Evolutionary conservation across 2,888 invertebrate species (phyloP), one percentile per base, ranked within the genome.

Genomic region (Caenorhabditis uteleia): DNA sequence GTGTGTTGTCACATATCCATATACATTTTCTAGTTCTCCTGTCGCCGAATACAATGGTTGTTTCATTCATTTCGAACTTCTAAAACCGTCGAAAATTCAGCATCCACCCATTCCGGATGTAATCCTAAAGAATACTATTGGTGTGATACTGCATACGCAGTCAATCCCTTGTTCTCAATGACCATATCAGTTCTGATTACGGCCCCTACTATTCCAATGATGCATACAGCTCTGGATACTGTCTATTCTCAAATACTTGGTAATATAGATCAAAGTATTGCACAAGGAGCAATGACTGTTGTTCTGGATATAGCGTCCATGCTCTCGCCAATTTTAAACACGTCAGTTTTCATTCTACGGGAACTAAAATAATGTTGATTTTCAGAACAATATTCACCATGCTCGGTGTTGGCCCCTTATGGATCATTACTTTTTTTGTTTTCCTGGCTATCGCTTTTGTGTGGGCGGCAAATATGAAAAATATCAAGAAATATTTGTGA

Each of bases 191-290:
- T 56, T 2, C 20, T 55, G 1, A 33, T 59, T 7, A 47, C 54
- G 10, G 54, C 64, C 8, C 58, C 64, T 3, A 53, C 54, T 1
- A 59, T 64, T 21, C 70, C 70, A 3, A 42, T 67, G 26, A 48
- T 62, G 40, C 54, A 59, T 40, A 62, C 59, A 25, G 53, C 62
- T 33, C 59, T 70, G 3, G 70, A 70, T 31, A 67, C 70, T 6
- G 61, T 70, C 21, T 70, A 70, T 31, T 70, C 70, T 7, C 54
- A 61, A 31, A 47, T 75, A 40, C 58, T 75, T 18, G 72, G 70
- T 38, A 64, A 67, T 12, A 58, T 71, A 2, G 69, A 75, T 55
- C 74, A 75, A 51, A 66, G 56, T 26, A 48, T 71, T 20, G 55
- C 61, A n/a, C 71, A 71, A 50, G 71, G 68, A 29, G 66, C 56